These are phyloP conservation scores for Muscicapa adusta DNA, from an alignment of 2,113 vertebrate species.

Conservation along the genomic window DNA sequence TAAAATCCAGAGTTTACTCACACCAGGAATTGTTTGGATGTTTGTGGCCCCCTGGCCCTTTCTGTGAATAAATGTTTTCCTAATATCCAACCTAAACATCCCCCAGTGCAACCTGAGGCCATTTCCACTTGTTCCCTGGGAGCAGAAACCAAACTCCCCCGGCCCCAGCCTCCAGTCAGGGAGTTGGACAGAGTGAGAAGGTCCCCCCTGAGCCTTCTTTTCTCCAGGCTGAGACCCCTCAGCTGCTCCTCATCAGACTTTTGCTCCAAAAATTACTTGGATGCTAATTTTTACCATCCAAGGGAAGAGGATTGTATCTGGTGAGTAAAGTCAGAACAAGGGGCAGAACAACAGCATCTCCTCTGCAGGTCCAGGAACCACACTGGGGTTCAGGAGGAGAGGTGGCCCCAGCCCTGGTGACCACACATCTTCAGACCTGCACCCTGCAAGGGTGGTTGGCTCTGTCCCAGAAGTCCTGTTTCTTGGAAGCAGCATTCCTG, in stretches of 20 bases:
- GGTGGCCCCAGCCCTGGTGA: background rate
- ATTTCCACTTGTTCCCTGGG: background rate
- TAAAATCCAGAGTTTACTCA: background rate
- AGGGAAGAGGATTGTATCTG: background rate
- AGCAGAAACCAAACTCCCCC: rapidly evolving
- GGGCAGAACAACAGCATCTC: background rate
- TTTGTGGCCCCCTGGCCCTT: background rate
- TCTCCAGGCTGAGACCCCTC: background rate
- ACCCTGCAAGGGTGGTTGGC: rapidly evolving
- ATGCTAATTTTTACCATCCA: background rate
- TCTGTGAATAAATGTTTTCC: background rate
- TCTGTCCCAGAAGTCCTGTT: background rate
- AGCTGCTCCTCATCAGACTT: background rate
- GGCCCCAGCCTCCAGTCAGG: rapidly evolving
- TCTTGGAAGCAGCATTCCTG: background rate
- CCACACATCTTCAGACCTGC: rapidly evolving
- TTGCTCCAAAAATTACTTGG: background rate
- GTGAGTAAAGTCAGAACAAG: background rate
- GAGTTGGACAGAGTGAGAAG: background rate
- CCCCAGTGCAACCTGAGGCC: background rate
- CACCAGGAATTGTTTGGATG: background rate
- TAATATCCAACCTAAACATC: background rate
- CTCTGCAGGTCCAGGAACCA: rapidly evolving
- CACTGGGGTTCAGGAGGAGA: background rate
- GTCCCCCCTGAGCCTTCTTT: background rate